Evolutionary conservation across 2,888 invertebrate species (phyloP).

Genomic region (Tipula vernalis): DNA sequence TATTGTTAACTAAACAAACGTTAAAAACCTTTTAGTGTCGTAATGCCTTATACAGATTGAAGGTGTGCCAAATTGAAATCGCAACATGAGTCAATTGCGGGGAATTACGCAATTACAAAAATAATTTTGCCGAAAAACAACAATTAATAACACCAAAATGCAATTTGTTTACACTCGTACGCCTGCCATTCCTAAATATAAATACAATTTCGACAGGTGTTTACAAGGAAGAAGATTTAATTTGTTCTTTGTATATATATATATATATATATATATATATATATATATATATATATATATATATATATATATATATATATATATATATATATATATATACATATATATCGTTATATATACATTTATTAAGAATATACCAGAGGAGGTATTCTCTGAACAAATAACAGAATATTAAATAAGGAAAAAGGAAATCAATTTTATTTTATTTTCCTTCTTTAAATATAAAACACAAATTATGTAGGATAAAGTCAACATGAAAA

Average conservation of each 20-base stretch:
- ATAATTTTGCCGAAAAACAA: background rate
- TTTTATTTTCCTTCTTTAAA: background rate
- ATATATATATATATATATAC: background rate
- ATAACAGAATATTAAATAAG: background rate
- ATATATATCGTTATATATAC: too few relatives aligned
- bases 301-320: background rate
- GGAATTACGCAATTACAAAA: background rate
- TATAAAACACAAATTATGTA: background rate
- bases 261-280: too few relatives aligned
- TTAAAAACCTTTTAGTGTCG: too few relatives aligned
- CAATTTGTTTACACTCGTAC: background rate
- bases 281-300: background rate
- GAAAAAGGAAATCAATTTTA: background rate
- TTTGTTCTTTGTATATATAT: background rate
- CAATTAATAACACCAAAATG: background rate
- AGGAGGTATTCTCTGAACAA: too few relatives aligned
- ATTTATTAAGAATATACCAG: too few relatives aligned
- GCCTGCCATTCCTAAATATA: background rate
- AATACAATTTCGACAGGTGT: background rate
- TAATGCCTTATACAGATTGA: too few relatives aligned
- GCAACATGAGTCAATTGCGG: background rate
- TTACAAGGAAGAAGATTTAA: background rate
- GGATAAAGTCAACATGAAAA: background rate
- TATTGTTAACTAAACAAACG: too few relatives aligned
- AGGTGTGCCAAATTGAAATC: background rate